Evolutionary conservation across 2,888 invertebrate species (phyloP).

Genomic region (Drosophila borealis): DNA sequence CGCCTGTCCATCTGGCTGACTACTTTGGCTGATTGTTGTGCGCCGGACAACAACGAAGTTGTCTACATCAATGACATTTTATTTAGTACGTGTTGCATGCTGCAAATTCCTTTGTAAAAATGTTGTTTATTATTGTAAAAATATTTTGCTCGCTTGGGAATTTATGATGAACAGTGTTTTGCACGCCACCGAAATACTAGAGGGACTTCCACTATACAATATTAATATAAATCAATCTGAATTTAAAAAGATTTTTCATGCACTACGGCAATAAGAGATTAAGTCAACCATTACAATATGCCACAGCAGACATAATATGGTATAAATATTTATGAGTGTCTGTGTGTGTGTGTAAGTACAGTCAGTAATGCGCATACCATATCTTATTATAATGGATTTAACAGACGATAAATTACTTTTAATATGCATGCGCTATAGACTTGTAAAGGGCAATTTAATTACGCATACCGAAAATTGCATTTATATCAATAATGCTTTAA

Average conservation of each 20-base stretch:
- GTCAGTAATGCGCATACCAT: background rate
- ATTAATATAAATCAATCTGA: conserved; percentile 25
- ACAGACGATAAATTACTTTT: conserved; percentile 50
- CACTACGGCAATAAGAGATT: background rate
- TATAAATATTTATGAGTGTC: conserved; percentile 10
- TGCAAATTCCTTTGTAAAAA: conserved; percentile 55
- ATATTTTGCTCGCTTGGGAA: conserved; percentile 49
- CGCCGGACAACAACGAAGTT: conserved; percentile 17
- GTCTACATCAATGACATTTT: conserved; percentile 53
- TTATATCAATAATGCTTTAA: conserved; percentile 72
- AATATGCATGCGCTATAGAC: conserved; percentile 31
- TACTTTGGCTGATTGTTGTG: conserved; percentile 67
- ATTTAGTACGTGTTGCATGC: conserved; percentile 71
- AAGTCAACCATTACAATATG: background rate
- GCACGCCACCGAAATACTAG: background rate
- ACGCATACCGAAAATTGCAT: conserved; percentile 56
- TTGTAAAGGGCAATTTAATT: conserved; percentile 65
- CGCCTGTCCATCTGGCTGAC: conserved; percentile 36
- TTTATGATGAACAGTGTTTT: conserved; percentile 42
- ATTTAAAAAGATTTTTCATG: background rate
- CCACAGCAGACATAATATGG: background rate
- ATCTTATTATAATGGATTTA: conserved; percentile 46
- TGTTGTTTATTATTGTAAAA: conserved; percentile 57
- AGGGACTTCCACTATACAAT: conserved; percentile 6
- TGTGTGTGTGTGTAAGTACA: background rate